Base-by-base conservation (phyloP, 2,797 vertebrate genomes). In the Neosilurus hyrtlii region DNA sequence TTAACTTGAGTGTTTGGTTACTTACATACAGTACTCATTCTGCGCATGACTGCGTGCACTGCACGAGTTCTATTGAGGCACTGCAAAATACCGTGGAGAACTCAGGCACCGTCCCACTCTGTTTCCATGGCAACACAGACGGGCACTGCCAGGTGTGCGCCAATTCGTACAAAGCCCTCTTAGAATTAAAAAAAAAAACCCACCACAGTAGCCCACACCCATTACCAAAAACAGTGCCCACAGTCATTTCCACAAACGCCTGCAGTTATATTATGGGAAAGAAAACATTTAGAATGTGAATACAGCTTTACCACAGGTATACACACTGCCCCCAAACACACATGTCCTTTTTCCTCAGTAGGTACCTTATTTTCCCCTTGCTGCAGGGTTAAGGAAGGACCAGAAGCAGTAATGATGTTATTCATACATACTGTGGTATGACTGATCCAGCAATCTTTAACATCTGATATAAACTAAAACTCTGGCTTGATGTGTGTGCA, bases 81-180 rank as follows among this genome's bases (percentile, higher is more conserved):
- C 54, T 30, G 57, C 65, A 79, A 70, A 56, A 68, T 26, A 37
- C 59, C 51, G 59, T 20, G 51, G 10, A 54, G 35, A n/a, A 66
- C 30, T 56, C 72, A 10, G 16, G 73, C 71, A 59, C 75, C 75
- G 30, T 30, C 51, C 61, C 11, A 10, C 26, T 62, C 70, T 0
- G 84, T 89, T 87, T 82, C 83, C 77, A 79, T 77, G 52, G 70
- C 70, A 86, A 87, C 15, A 57, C 22, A 54, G 63, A 30, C 72
- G 86, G 78, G 72, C 77, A 79, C n/a, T 79, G 61, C 81, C 80
- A 88, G 85, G 86, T 90, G 86, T 67, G 82, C 83, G 87, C 73
- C 80, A 84, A 87, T 79, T 54, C 62, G 82, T 59, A 35, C 82
- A 83, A 68, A 84, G 70, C 80, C 84, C 85, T 86, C 72, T 88